These are phyloP conservation scores for Fragum whitleyi DNA, from an alignment of 2,888 invertebrate genomes.

Conservation along the genomic window DNA sequence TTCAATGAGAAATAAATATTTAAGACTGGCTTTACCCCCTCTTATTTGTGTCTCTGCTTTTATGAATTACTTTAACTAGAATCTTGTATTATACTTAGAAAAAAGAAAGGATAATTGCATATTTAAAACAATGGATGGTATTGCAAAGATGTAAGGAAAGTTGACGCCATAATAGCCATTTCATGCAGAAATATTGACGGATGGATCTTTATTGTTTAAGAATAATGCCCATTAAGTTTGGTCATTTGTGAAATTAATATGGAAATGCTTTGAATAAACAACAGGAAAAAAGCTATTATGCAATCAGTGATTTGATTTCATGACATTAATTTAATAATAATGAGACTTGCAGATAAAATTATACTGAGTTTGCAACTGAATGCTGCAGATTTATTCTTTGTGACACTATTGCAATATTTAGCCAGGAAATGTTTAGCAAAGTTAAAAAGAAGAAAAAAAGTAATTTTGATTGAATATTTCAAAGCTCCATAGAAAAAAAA, in stretches of 20 bases:
- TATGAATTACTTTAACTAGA: too few relatives aligned
- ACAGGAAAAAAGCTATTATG: conserved; percentile 1
- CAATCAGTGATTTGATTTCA: not conserved
- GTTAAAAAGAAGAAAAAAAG: too few relatives aligned
- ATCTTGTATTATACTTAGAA: too few relatives aligned
- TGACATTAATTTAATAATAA: conserved; percentile 4
- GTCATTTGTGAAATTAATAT: not conserved
- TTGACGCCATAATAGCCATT: not conserved
- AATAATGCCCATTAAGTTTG: conserved; percentile 1
- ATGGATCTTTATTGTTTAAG: not conserved
- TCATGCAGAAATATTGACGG: conserved; percentile 1
- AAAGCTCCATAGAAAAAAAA: too few relatives aligned
- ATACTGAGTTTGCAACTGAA: not conserved
- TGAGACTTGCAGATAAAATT: not conserved
- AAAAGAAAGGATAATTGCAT: too few relatives aligned
- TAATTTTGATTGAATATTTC: too few relatives aligned
- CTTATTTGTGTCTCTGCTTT: too few relatives aligned
- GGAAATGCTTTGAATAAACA: not conserved
- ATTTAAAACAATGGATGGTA: not conserved
- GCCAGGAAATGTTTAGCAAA: too few relatives aligned
- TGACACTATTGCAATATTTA: too few relatives aligned
- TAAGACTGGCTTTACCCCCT: too few relatives aligned
- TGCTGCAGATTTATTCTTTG: too few relatives aligned
- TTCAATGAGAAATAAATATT: too few relatives aligned
- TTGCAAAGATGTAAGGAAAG: not conserved